Evolutionary conservation across 2,113 vertebrate genomes (phyloP), one percentile per base, ranked within the genome.

Genomic region (Cynopterus brachyotis): DNA sequence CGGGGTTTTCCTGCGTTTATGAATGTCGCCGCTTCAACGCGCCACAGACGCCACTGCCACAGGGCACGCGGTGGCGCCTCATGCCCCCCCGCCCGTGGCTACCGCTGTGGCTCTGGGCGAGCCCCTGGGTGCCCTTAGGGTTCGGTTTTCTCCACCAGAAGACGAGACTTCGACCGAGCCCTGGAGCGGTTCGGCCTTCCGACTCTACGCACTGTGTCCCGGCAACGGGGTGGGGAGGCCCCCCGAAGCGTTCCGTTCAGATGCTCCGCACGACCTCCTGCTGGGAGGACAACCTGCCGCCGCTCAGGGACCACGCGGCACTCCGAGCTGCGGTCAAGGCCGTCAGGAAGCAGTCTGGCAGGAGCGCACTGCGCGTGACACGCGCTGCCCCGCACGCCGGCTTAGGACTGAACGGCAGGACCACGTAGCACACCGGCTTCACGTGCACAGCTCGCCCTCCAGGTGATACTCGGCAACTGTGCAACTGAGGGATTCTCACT

Each of bases 391-490:
- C 67, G 12, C 67, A 85, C 76, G 57, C 1, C 42, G 40, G 80
- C 67, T 93, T 30, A 26, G 17, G 69, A 72, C 66, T 26, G 57
- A 50, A 16, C 3, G n/a, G n/a, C 53, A 5, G 53, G 53, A 24
- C 20, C 57, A 26, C 24, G 57, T 4, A 5, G 84, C 69, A 62
- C 32, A 40, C 20, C 0, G 45, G 59, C 30, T 81, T 69, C 62
- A 81, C 72, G 30, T 87, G 88, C 50, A 2, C 4, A n/a, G 92
- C 69, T 97, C 20, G 70, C 35, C 50, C 50, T 24, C 2, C 91
- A 88, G 75, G 86, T 28, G 72, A 82, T 93, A 96, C 47, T 78
- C 78, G 79, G 85, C 97, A 89, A 53, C 89, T 98, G 98, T 98
- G 98, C 98, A 98, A 96, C 89, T 89, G 62, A 96, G 60, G 96